Base-by-base conservation (phyloP, 2,797 vertebrate genomes). In the Sebastiscus tertius region DNA sequence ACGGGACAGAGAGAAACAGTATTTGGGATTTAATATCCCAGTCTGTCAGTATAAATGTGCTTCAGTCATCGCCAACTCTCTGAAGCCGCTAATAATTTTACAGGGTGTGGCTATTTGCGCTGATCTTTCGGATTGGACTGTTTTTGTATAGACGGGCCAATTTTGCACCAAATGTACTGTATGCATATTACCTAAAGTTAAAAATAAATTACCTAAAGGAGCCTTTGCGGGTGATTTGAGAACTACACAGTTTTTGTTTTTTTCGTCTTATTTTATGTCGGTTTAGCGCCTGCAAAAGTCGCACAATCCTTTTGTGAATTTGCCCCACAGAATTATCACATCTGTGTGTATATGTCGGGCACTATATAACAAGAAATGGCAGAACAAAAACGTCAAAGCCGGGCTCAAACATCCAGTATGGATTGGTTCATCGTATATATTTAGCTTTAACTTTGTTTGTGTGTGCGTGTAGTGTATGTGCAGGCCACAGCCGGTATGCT, bases 401-500 rank as follows among this genome's bases (percentile, higher is more conserved):
- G 3, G 5, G 22, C 27, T 67, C 9, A 62, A 49, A 72, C 11
- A 2, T 72, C 4, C 26, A 36, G 16, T 24, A 24, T 27, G 27
- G 16, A 72, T 39, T 69, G 14, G 11, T 42, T 12, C 1, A 65
- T 49, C 27, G 42, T 8, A 8, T 18, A 42, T 61, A 16, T n/a
- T 68, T 59, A 13, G 33, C 42, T 60, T 39, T 60, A 10, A n/a
- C n/a, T 78, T 34, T 5, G 13, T 54, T 7, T 68, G 22, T 77
- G 20, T 10, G 24, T 72, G 36, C 26, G 2, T 20, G 60, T 54
- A 7, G 12, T 59, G 27, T 34, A 20, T 26, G 11, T 16, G 29
- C 49, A 34, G 42, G 16, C 33, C 52, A 71, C 82, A 82, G 72
- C 70, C 39, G 9, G 70, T 70, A 12, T 55, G 29, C 68, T 83